Conservation (phyloP, 2,113 vertebrate genomes). For the Alces alces region DNA sequence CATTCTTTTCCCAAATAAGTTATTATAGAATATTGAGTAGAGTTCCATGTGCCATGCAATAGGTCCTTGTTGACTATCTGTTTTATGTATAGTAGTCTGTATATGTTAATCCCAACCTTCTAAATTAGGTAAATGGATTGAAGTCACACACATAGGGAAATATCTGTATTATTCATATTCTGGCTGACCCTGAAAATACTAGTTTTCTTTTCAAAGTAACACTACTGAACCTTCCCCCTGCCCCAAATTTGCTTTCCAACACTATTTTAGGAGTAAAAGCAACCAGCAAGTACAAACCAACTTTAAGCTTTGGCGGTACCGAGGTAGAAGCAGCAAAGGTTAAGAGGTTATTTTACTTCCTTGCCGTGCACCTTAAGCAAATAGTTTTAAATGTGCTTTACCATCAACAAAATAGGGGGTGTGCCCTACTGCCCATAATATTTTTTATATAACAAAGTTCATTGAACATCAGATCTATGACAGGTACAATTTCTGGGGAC, state of each 20-base stretch:
- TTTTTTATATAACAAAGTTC: not conserved
- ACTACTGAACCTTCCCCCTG: not conserved
- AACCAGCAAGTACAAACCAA: not conserved
- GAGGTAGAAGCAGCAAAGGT: not conserved
- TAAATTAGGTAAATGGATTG: not conserved
- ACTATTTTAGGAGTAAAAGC: not conserved
- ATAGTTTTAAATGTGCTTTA: not conserved
- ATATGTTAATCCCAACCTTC: not conserved
- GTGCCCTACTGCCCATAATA: not conserved
- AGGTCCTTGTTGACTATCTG: not conserved
- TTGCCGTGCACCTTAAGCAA: not conserved
- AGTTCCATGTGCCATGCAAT: not conserved
- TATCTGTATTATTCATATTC: not conserved
- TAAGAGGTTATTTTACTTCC: not conserved
- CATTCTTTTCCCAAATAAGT: not conserved
- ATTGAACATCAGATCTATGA: not conserved
- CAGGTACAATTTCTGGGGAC: not conserved
- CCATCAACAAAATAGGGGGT: not conserved
- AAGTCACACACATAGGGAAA: fast-evolving
- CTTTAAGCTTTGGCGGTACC: not conserved
- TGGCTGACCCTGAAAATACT: not conserved
- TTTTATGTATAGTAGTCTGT: not conserved
- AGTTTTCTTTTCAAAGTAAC: not conserved
- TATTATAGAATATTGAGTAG: not conserved
- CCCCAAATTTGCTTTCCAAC: not conserved